Base-by-base conservation (phyloP, 2,113 vertebrate species). In the Anoura caudifer region DNA sequence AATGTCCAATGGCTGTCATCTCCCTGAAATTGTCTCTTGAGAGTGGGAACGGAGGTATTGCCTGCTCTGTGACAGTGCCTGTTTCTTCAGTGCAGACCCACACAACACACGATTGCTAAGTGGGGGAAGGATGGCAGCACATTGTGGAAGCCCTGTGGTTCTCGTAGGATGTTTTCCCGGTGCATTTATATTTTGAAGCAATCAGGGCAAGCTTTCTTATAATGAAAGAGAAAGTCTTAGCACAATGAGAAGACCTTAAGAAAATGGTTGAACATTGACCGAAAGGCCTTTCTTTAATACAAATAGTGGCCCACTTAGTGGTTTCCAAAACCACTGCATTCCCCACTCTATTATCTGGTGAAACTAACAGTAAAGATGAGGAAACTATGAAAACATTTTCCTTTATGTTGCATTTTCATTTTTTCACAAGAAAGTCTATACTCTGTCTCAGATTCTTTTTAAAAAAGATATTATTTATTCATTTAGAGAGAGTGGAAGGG, bases 381-480 rank as follows among this genome's bases (percentile, higher is more conserved):
- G 75, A 96, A 72, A 52, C 4, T 33, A 28, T 41, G 5, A 28
- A 36, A 56, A 52, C 19, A 56, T 95, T 93, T 56, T 93, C 63
- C 45, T 87, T 82, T 90, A 24, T 76, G 33, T 91, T 50, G 59
- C 50, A 91, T 77, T 97, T 65, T 95, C 67, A 85, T 87, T 93
- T 95, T 70, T 70, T 75, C 28, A 50, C 38, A 38, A 87, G 73
- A 24, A 54, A 87, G 45, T 50, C 85, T 75, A 52, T 33, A 43
- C 24, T 24, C 12, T n/a, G 19, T 3, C 45, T 12, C 54, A 43
- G 41, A 87, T 61, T 89, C 70, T 81, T 70, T n/a, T n/a, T n/a
- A n/a, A n/a, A n/a, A n/a, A n/a, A n/a, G n/a, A n/a, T n/a, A n/a
- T n/a, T n/a, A n/a, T n/a, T n/a, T n/a, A n/a, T n/a, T n/a, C n/a